These are phyloP conservation scores for Strigops habroptila DNA, from an alignment of 2,113 vertebrate species.

Conservation along the genomic window DNA sequence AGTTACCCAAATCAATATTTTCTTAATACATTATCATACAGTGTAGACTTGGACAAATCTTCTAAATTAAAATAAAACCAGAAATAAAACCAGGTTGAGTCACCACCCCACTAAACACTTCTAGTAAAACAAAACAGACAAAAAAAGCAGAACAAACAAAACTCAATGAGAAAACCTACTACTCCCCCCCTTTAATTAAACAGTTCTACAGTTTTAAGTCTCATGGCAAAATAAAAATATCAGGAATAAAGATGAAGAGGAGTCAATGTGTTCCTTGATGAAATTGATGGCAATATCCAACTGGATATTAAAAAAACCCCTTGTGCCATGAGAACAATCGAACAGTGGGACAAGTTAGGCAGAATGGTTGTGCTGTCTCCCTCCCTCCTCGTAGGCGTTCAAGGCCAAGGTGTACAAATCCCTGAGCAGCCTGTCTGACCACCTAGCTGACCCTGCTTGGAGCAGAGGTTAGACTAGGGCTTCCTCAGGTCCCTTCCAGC, in stretches of 20 bases:
- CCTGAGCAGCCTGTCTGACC: not conserved
- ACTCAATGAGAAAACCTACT: not conserved
- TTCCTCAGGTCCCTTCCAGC: not conserved
- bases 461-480: not conserved
- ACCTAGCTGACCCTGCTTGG: not conserved
- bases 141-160: not conserved
- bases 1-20: not conserved
- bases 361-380: fast-evolving
- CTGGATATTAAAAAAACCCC: not conserved
- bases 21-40: not conserved
- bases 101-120: not conserved
- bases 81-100: not conserved
- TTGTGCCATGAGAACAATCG: not conserved
- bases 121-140: not conserved
- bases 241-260: not conserved
- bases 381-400: not conserved
- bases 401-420: not conserved
- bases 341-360: not conserved
- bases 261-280: not conserved
- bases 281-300: not conserved
- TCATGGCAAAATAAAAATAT: not conserved
- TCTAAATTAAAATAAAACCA: not conserved
- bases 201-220: not conserved
- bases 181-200: not conserved
- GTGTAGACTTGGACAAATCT: not conserved